Evolutionary conservation across 2,797 vertebrate species (phyloP).

Genomic region (Valencia hispanica): DNA sequence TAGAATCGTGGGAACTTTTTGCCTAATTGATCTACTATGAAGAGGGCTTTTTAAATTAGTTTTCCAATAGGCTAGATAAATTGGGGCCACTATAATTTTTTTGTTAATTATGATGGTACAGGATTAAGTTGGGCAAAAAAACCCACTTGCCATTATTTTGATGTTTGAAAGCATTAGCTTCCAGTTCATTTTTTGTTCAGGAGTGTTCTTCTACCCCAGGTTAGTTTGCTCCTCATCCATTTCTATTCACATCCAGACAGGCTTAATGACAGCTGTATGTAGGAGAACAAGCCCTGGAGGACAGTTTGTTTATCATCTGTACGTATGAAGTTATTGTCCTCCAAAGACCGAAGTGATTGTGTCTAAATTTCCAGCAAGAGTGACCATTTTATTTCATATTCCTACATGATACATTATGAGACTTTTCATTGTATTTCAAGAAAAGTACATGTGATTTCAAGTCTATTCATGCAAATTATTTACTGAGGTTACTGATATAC

Average conservation of each 20-base stretch:
- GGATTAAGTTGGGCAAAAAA: not conserved
- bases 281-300: conserved; percentile 47
- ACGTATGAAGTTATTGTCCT: conserved; percentile 57
- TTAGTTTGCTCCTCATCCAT: conserved; percentile 13
- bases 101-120: conserved; percentile 24
- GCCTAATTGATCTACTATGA: conserved; percentile 28
- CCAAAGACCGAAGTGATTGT: conserved; percentile 43
- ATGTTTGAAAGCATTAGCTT: conserved; percentile 21
- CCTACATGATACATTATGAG: too few relatives aligned
- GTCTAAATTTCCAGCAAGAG: conserved; percentile 28
- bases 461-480: too few relatives aligned
- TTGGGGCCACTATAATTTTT: conserved; percentile 27
- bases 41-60: conserved; percentile 9
- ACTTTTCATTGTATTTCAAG: too few relatives aligned
- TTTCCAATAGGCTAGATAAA: conserved; percentile 13
- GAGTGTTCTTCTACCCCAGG: conserved; percentile 2
- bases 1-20: conserved; percentile 5
- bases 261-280: conserved; percentile 24
- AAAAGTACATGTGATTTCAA: too few relatives aligned
- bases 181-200: conserved; percentile 19
- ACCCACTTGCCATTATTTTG: not conserved
- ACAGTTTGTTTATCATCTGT: conserved; percentile 60
- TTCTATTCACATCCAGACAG: conserved; percentile 34
- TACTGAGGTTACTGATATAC: too few relatives aligned
- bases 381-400: conserved; percentile 6